phyloP scores from a whole-genome alignment of 2,888 invertebrate species.

The Helicoverpa assulta region DNA sequence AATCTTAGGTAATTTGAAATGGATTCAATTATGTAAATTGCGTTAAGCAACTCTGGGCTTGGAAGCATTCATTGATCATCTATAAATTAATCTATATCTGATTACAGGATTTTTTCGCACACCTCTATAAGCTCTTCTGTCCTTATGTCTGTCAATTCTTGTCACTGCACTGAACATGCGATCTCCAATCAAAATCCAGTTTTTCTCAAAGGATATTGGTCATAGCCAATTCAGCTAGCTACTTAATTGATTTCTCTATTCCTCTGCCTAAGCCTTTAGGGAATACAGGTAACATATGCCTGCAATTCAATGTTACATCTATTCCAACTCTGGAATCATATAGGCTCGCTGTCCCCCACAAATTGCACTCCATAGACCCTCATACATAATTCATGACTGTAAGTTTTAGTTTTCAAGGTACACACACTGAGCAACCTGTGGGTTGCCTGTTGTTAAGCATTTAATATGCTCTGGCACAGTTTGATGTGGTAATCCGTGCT shows the following conservation, averaged over 20 bases:
- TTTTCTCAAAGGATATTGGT: too few species aligned
- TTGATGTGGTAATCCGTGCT: constrained; percentile 61
- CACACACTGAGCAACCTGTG: constrained; percentile 73
- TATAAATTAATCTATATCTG: too few species aligned
- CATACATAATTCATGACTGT: constrained; percentile 79
- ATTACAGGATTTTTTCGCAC: too few species aligned
- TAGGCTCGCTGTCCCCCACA: constrained; percentile 30
- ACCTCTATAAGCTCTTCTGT: too few species aligned
- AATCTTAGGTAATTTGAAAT: too few species aligned
- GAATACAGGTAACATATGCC: background rate
- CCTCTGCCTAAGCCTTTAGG: background rate
- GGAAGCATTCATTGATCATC: too few species aligned
- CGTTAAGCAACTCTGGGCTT: too few species aligned
- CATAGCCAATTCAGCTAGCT: too few species aligned
- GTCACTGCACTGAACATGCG: too few species aligned
- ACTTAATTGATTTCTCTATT: background rate
- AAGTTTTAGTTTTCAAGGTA: constrained; percentile 83
- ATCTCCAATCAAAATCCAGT: too few species aligned
- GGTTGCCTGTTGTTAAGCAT: constrained; percentile 69
- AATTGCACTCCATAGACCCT: constrained; percentile 41
- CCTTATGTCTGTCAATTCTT: too few species aligned
- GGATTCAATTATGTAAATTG: too few species aligned
- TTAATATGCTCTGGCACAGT: constrained; percentile 71
- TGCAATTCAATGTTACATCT: background rate
- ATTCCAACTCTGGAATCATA: background rate